A percentile compares a stretch with the other conserved stretches of the same genome.
These are phyloP conservation scores for Drosophila formosana DNA, from an alignment of 2,888 invertebrate genomes.

Conservation along the genomic window DNA sequence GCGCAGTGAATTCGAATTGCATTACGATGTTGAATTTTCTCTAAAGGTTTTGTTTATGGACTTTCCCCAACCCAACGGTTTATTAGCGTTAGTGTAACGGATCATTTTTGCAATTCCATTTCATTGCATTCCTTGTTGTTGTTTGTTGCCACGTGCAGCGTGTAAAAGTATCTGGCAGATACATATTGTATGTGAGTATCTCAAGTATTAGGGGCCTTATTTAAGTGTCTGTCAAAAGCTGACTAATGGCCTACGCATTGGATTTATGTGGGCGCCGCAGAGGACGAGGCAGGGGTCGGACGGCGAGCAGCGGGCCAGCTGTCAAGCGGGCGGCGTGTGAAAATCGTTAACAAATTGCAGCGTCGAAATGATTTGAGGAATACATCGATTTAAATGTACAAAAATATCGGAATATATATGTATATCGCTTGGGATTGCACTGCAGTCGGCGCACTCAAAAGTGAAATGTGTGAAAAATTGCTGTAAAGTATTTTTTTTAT, in stretches of 20 bases:
- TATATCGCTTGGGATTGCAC: conserved; percentile 40
- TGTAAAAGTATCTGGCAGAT: conserved; percentile 32
- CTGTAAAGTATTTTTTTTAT: conserved; percentile 38
- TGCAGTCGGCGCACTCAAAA: conserved; percentile 54
- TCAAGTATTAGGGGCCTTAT: conserved; percentile 22
- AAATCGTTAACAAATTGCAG: conserved; percentile 79
- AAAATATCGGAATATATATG: conserved; percentile 50
- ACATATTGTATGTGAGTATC: conserved; percentile 3
- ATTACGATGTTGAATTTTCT: conserved; percentile 15
- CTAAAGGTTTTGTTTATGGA: conserved; percentile 43
- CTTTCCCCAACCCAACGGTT: conserved; percentile 26
- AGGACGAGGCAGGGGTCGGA: conserved; percentile 5
- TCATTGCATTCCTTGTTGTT: neutral
- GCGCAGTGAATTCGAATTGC: conserved; percentile 32
- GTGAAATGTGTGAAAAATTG: conserved; percentile 74
- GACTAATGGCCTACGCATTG: conserved; percentile 70
- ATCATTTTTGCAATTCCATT: conserved; percentile 24
- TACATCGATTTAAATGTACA: conserved; percentile 65
- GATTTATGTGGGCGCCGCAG: conserved; percentile 63
- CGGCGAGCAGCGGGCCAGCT: conserved; percentile 42
- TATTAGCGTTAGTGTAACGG: conserved; percentile 21
- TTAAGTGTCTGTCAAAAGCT: conserved; percentile 69
- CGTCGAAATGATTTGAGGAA: conserved; percentile 69
- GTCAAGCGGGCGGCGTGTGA: conserved; percentile 71
- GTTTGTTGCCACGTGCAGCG: conserved; percentile 4